Percentiles rank a stretch among this genome's conserved stretches.
Conservation (phyloP, 2,113 vertebrate genomes). For the Misgurnus mizolepis region DNA sequence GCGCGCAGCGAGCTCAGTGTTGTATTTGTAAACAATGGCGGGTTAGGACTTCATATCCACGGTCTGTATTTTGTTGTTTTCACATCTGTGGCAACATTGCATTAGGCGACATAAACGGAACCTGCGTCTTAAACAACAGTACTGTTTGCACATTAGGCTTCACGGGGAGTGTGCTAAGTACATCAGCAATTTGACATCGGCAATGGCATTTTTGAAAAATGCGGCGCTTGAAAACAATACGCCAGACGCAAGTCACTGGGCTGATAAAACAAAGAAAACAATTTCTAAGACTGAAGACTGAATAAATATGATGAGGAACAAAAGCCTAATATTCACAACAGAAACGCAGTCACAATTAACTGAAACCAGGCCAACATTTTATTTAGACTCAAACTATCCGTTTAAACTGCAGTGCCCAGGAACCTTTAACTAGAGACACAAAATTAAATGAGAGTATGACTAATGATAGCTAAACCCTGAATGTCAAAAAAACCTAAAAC, state of each 20-base stretch:
- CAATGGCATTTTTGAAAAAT: too few species aligned
- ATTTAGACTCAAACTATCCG: constrained; percentile 4
- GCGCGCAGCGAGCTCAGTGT: too few species aligned
- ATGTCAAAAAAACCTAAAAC: constrained; percentile 31
- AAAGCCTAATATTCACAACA: constrained; percentile 4
- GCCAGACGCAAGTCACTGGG: background rate
- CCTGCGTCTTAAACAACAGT: too few species aligned
- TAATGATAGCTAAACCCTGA: constrained; percentile 14
- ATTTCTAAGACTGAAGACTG: background rate
- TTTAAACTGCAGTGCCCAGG: constrained; percentile 6
- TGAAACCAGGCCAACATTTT: background rate
- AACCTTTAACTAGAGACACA: constrained; percentile 12
- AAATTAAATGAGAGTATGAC: constrained; percentile 9
- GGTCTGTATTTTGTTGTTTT: too few species aligned
- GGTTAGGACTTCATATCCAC: too few species aligned
- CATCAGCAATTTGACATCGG: too few species aligned
- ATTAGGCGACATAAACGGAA: too few species aligned
- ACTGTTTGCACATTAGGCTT: too few species aligned
- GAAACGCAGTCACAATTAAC: background rate
- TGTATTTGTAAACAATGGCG: too few species aligned
- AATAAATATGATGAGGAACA: constrained; percentile 12
- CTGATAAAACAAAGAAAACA: background rate
- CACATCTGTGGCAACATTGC: too few species aligned
- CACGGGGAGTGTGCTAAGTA: too few species aligned
- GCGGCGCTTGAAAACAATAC: background rate